Base-by-base conservation (phyloP, 2,888 invertebrate genomes). In the Euclidia mi region DNA sequence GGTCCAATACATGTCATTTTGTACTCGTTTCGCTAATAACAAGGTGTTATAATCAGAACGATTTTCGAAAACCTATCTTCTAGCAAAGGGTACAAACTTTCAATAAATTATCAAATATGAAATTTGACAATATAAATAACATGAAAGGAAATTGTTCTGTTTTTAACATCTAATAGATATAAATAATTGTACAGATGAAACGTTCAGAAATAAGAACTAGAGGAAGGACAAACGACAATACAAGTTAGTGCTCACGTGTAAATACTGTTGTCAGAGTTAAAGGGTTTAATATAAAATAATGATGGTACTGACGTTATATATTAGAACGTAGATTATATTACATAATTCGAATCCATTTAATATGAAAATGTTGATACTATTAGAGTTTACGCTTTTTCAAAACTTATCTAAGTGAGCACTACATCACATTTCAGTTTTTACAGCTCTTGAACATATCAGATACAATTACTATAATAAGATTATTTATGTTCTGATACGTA, bases 181-280 rank as follows among this genome's bases (percentile, higher is more conserved):
- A 76, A 65, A 58, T 62, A 74, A 62, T 64, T 81, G 77, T 84
- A 84, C 74, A 82, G 76, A 68, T 57, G 52, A 64, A 43, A 68
- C 68, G 67, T 79, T 77, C 79, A 73, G 74, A 75, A 50, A 64
- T 71, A 75, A 78, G 73, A 82, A 78, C 72, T 80, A 70, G 72
- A 65, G 74, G 82, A 79, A 86, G 83, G 87, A 89, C 83, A 83
- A 79, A 78, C 87, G 92, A 92, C 92, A 92, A 92, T 92, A 92
- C 89, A 84, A 74, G 76, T 78, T 84, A 88, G 88, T 87, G 89
- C 90, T 91, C 88, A 87, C 67, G 71, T 89, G 90, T 91, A 91
- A 71, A 91, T 91, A 89, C 79, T 85, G 79, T 79, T 84, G 79
- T 78, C 87, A 79, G 75, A 78, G 58, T 71, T 80, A 76, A 78